Evolutionary conservation across 1,140 invertebrate species (phyloP).

Genomic region (Tetraneura akinire): DNA sequence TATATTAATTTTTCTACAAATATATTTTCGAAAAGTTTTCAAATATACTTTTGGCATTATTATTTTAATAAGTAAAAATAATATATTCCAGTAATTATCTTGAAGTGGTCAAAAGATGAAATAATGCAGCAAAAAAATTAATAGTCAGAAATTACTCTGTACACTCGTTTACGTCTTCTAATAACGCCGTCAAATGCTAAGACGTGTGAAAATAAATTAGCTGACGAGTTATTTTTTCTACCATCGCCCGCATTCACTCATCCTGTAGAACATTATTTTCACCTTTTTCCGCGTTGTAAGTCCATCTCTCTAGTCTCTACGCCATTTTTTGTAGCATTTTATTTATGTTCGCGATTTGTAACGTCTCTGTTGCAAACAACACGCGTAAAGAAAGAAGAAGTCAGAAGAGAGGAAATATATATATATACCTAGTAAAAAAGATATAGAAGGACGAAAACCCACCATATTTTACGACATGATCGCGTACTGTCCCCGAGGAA

Average conservation of each 20-base stretch:
- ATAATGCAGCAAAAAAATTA: too few relatives aligned
- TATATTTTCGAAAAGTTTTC: too few relatives aligned
- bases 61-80: too few relatives aligned
- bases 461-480: slow-evolving; percentile 23
- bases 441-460: not conserved
- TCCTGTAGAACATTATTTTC: slow-evolving; percentile 22
- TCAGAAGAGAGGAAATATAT: not conserved
- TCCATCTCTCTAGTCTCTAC: not conserved
- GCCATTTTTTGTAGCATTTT: not conserved
- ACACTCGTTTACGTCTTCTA: slow-evolving; percentile 3
- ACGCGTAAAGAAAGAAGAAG: not conserved
- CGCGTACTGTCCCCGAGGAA: slow-evolving; percentile 32
- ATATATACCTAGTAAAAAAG: slow-evolving; percentile 18
- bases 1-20: too few relatives aligned
- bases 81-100: too few relatives aligned
- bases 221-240: not conserved
- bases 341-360: slow-evolving; percentile 49
- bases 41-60: too few relatives aligned
- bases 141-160: slow-evolving; percentile 2
- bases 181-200: slow-evolving; percentile 38
- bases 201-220: slow-evolving; percentile 42
- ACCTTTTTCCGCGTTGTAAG: not conserved
- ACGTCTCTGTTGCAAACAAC: slow-evolving; percentile 6
- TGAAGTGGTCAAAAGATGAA: too few relatives aligned
- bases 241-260: too few relatives aligned